These are phyloP conservation scores for Gryllus bimaculatus DNA, from an alignment of 1,140 invertebrate species.

Conservation along the genomic window DNA sequence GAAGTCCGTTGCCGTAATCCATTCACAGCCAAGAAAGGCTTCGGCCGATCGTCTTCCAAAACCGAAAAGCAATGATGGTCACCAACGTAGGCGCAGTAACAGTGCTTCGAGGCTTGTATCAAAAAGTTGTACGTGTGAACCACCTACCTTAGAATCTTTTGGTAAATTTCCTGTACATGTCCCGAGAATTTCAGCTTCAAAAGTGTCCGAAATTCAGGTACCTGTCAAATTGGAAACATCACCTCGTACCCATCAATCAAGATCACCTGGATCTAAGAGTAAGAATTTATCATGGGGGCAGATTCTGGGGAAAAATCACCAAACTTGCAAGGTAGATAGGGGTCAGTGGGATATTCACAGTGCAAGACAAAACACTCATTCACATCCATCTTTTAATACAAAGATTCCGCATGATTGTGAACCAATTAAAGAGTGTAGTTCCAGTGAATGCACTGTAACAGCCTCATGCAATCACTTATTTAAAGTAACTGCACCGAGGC, in stretches of 20 bases:
- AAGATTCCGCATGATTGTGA: not conserved
- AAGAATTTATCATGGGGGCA: not conserved
- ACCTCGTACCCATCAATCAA: not conserved
- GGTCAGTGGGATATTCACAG: not conserved
- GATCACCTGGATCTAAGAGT: not conserved
- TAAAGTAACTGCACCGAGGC: not conserved
- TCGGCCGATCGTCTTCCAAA: not conserved
- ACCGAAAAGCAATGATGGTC: not conserved
- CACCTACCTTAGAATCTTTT: too few species aligned
- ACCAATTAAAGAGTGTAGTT: not conserved
- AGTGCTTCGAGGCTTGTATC: not conserved
- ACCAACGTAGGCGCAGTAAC: not conserved
- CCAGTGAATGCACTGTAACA: not conserved
- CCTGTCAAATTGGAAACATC: not conserved
- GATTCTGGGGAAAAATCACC: not conserved
- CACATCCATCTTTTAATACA: not conserved
- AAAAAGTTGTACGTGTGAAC: not conserved
- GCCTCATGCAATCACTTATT: not conserved
- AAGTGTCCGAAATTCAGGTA: not conserved
- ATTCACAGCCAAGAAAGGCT: not conserved
- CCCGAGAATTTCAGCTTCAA: too few species aligned
- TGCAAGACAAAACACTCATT: not conserved
- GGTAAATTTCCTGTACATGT: too few species aligned
- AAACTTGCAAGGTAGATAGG: not conserved
- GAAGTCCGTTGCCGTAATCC: too few species aligned